phyloP scores from a whole-genome alignment of 2,888 invertebrate genomes.

The Eilema sororculum region DNA sequence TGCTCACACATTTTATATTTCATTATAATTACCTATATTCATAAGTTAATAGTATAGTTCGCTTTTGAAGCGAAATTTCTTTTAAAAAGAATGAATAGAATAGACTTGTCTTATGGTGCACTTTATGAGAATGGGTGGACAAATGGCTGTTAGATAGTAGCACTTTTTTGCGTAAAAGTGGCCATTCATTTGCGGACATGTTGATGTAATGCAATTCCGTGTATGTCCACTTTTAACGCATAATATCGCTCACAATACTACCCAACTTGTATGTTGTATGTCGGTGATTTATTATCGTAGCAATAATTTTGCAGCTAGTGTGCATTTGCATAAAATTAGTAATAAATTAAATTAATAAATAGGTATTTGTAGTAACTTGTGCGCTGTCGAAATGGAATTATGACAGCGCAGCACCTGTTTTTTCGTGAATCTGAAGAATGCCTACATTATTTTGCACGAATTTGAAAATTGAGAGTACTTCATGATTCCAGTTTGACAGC shows the following conservation, averaged over 20 bases:
- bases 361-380: background rate
- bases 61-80: conserved; percentile 26
- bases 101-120: conserved; percentile 13
- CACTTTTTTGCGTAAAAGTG: background rate
- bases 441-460: background rate
- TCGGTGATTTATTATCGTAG: background rate
- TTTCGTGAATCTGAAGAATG: too few species aligned
- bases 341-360: background rate
- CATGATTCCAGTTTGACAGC: background rate
- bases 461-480: background rate
- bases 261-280: background rate
- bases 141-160: background rate
- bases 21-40: background rate
- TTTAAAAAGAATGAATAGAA: conserved; percentile 21
- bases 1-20: conserved; percentile 15
- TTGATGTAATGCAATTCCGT: background rate
- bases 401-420: background rate
- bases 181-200: background rate
- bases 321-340: background rate
- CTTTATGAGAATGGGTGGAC: conserved; percentile 1
- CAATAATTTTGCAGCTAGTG: background rate
- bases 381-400: background rate
- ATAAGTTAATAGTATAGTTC: background rate
- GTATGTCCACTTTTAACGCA: background rate
- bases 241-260: background rate